Evolutionary conservation across 2,113 vertebrate genomes (phyloP), one percentile per base, ranked within the genome.

Genomic region (Callionymus lyra): DNA sequence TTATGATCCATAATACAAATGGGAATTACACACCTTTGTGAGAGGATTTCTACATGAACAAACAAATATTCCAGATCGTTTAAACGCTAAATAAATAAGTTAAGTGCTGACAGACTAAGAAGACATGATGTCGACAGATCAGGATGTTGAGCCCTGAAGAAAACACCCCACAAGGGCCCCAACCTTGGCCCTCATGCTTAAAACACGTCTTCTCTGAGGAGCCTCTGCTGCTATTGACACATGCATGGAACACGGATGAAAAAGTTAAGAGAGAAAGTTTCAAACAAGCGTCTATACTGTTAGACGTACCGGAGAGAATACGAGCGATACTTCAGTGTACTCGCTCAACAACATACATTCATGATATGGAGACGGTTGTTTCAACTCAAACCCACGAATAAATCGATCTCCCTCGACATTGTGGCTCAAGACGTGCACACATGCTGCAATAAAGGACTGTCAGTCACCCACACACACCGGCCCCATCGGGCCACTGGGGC

Each of bases 101-200:
- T 10, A 51, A 44, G 48, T 32, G 52, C 44, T 65, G 59, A 47
- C 45, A 52, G 52, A 50, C 70, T 73, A 77, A 79, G 67, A 61
- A 65, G 63, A 63, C 61, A 68, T 59, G 70, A 62, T 65, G 59
- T 74, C 66, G 43, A 12, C 49, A 57, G 63, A 71, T 61, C 50
- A 48, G 49, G 53, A 57, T 57, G 50, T 45, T 71, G 70, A 62
- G 56, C 68, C 66, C 48, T n/a, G n/a, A n/a, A n/a, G n/a, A n/a
- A 41, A 56, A 40, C 45, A 58, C 65, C 66, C 54, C 62, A 55
- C 60, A 56, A 41, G 15, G 63, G 54, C 67, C 73, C 68, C 67
- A 69, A 68, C 65, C 72, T 63, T 50, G 55, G 52, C 68, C 68
- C 61, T 84, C 68, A 81, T 84, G 72, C 73, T 82, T 81, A 73